A percentile compares a stretch with the other conserved stretches of the same genome.
These are phyloP conservation scores for Thera obeliscata DNA, from an alignment of 2,888 invertebrate species.

Conservation along the genomic window DNA sequence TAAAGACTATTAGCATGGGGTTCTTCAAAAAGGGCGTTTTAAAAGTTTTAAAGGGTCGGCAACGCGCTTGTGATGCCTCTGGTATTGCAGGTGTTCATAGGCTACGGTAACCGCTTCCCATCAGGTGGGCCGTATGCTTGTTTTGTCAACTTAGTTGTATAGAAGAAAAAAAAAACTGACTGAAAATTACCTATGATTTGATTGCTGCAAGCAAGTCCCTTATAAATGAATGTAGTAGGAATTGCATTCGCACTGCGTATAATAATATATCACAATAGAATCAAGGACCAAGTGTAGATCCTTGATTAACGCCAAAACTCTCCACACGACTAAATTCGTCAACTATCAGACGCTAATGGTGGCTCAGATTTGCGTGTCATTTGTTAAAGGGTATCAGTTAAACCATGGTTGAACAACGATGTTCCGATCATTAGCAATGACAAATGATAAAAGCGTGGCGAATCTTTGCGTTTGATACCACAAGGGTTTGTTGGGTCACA, in stretches of 20 bases:
- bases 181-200: too few species aligned
- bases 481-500: constrained; percentile 12
- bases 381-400: constrained; percentile 42
- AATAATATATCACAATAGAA: constrained; percentile 1
- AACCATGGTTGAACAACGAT: constrained; percentile 35
- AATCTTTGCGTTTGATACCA: constrained; percentile 36
- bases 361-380: constrained; percentile 40
- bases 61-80: too few species aligned
- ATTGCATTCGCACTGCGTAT: background rate
- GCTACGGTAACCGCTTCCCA: too few species aligned
- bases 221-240: background rate
- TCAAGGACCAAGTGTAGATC: constrained; percentile 6
- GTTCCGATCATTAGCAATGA: constrained; percentile 46
- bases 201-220: too few species aligned
- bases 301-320: constrained; percentile 16
- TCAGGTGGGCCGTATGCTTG: too few species aligned
- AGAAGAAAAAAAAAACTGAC: too few species aligned
- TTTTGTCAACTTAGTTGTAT: too few species aligned
- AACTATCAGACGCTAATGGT: constrained; percentile 32
- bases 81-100: too few species aligned
- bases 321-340: constrained; percentile 20
- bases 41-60: too few species aligned
- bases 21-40: too few species aligned
- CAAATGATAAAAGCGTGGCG: constrained; percentile 49
- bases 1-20: too few species aligned